A percentile compares a stretch with the other conserved stretches of the same genome.
Conservation (phyloP, 2,888 invertebrate genomes). For the Cheilosia scutellata region DNA sequence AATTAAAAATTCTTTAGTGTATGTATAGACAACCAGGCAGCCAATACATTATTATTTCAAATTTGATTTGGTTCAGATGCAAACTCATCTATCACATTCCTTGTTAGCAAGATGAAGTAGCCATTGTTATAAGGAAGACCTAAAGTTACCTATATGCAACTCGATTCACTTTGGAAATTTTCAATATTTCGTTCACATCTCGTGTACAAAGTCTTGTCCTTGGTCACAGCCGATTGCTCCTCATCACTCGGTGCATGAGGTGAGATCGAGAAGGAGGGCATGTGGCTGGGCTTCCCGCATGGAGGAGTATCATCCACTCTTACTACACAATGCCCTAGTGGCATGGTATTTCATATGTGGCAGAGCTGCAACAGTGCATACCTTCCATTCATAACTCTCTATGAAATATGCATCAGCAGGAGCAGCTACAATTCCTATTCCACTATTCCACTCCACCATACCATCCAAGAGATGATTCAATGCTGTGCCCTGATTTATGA, state of each 20-base stretch:
- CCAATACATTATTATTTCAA: constrained; percentile 14
- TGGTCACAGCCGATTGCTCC: constrained; percentile 24
- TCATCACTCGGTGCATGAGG: background rate
- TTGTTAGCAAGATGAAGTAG: background rate
- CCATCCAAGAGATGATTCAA: constrained; percentile 70
- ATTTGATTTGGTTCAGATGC: constrained; percentile 12
- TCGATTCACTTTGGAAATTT: background rate
- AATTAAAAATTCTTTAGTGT: constrained; percentile 15
- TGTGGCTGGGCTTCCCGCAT: constrained; percentile 1
- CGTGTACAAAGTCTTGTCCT: background rate
- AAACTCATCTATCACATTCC: background rate
- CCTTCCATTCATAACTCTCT: constrained; percentile 56
- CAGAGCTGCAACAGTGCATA: constrained; percentile 54
- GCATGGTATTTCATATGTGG: constrained; percentile 59
- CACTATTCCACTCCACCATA: constrained; percentile 3
- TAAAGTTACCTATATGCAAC: background rate
- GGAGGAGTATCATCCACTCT: background rate
- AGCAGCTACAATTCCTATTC: constrained; percentile 27
- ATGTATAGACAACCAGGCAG: background rate
- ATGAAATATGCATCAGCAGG: constrained; percentile 65
- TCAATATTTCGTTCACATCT: constrained; percentile 14
- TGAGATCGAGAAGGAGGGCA: background rate
- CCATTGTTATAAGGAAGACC: background rate
- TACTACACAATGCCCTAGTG: constrained; percentile 50
- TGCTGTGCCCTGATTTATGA: constrained; percentile 77